Percentiles rank a stretch among this genome's conserved stretches.
phyloP scores from a whole-genome alignment of 2,113 vertebrate species.

The Vidua chalybeata region DNA sequence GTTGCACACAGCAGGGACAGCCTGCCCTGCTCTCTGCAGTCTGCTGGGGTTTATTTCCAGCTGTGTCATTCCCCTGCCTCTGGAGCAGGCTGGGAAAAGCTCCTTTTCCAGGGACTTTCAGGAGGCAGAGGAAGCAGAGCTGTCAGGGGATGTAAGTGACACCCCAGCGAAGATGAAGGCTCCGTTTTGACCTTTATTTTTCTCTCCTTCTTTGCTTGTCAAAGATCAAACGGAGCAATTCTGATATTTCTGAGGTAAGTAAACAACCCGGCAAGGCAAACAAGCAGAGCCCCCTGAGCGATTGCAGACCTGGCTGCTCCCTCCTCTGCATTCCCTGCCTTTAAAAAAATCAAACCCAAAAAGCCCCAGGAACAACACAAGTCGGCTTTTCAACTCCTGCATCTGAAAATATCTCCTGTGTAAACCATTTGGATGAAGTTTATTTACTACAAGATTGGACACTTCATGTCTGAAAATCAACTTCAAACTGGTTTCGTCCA shows the following conservation, averaged over 20 bases:
- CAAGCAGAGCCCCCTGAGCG: not conserved
- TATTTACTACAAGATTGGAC: not conserved
- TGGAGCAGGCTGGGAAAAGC: not conserved
- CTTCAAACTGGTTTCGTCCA: not conserved
- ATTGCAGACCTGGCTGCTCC: not conserved
- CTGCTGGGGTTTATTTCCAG: not conserved
- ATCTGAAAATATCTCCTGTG: not conserved
- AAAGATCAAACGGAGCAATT: not conserved
- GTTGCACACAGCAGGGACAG: not conserved
- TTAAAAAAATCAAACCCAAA: not conserved
- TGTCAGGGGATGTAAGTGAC: not conserved
- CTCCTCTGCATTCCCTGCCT: not conserved
- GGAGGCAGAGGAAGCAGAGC: not conserved
- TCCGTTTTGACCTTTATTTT: slow-evolving; percentile 1
- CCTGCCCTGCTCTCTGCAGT: not conserved
- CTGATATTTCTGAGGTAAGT: not conserved
- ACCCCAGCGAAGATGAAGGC: not conserved
- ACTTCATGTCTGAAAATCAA: not conserved
- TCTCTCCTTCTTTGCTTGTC: not conserved
- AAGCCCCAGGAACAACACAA: not conserved
- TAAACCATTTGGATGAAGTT: not conserved
- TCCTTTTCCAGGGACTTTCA: not conserved
- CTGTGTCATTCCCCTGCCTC: not conserved
- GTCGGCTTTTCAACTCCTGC: not conserved
- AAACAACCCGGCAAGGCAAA: not conserved